A percentile compares a stretch with the other conserved stretches of the same genome.
These are phyloP conservation scores for Hypomecis punctinalis DNA, from an alignment of 2,888 invertebrate species.

Conservation along the genomic window DNA sequence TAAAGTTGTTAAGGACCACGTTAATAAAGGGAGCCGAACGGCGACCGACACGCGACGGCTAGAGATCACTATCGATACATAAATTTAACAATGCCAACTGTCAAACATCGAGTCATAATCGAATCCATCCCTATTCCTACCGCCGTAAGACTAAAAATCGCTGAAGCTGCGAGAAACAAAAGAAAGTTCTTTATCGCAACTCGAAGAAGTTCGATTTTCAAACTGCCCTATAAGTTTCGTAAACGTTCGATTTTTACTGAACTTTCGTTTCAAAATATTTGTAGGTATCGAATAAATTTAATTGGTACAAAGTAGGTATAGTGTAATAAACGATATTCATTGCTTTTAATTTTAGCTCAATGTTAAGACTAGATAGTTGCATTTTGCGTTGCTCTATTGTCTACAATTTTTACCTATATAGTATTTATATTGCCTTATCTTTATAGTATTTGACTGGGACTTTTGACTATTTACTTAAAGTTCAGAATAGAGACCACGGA, in stretches of 20 bases:
- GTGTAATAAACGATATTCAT: no score
- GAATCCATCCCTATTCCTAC: conserved; percentile 52
- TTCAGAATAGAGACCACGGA: no score
- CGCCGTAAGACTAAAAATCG: conserved; percentile 32
- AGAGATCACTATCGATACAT: conserved; percentile 70
- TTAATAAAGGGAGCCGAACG: conserved; percentile 59
- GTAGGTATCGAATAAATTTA: not conserved
- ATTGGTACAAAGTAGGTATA: no score
- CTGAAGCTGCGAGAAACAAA: conserved; percentile 25
- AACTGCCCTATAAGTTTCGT: conserved; percentile 46
- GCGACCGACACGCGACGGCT: conserved; percentile 70
- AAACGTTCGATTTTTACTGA: conserved; percentile 32
- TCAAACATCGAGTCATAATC: conserved; percentile 47
- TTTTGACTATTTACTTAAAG: no score
- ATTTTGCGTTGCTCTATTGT: no score
- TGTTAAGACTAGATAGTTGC: no score
- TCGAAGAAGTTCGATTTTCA: conserved; percentile 64
- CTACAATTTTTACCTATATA: no score
- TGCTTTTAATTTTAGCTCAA: no score
- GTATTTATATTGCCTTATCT: no score
- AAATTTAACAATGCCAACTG: conserved; percentile 59
- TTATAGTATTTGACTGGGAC: no score
- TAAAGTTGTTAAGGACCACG: conserved; percentile 73
- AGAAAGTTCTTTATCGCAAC: conserved; percentile 41
- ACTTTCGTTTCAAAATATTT: conserved; percentile 21